Conservation (phyloP, 2,113 vertebrate species). For the Grallaria varia region DNA sequence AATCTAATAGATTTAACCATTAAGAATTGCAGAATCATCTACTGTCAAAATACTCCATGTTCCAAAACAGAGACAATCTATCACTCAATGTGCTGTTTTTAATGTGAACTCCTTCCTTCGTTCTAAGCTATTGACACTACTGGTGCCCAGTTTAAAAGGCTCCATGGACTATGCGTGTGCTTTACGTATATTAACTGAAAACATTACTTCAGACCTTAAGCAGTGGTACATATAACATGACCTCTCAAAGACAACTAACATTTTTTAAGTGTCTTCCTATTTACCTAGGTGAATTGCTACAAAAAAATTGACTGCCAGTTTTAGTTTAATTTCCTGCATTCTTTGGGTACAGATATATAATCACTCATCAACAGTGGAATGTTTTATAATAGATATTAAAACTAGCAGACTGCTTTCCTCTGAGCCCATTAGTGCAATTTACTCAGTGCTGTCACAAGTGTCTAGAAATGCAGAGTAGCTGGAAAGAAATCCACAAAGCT, state of each 20-base stretch:
- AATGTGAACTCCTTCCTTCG: not conserved
- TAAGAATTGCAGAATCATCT: not conserved
- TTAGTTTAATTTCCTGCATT: not conserved
- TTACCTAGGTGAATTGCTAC: not conserved
- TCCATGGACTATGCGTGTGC: not conserved
- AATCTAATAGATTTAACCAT: not conserved
- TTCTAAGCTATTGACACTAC: not conserved
- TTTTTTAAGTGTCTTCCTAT: not conserved
- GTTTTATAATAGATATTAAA: constrained; percentile 1
- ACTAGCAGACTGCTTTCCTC: not conserved
- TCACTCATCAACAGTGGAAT: not conserved
- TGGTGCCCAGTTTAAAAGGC: not conserved
- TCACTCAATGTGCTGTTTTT: not conserved
- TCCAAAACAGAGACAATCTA: not conserved
- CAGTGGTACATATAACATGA: fast-evolving
- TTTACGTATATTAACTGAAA: not conserved
- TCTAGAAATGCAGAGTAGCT: not conserved
- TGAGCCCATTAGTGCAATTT: not conserved
- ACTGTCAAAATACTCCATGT: not conserved
- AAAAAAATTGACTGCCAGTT: not conserved
- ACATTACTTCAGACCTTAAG: not conserved
- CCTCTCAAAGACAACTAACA: not conserved
- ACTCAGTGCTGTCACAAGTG: not conserved
- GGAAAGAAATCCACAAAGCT: not conserved
- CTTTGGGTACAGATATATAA: not conserved